Evolutionary conservation across 2,888 invertebrate species (phyloP).

Genomic region (Orthosia gothica): DNA sequence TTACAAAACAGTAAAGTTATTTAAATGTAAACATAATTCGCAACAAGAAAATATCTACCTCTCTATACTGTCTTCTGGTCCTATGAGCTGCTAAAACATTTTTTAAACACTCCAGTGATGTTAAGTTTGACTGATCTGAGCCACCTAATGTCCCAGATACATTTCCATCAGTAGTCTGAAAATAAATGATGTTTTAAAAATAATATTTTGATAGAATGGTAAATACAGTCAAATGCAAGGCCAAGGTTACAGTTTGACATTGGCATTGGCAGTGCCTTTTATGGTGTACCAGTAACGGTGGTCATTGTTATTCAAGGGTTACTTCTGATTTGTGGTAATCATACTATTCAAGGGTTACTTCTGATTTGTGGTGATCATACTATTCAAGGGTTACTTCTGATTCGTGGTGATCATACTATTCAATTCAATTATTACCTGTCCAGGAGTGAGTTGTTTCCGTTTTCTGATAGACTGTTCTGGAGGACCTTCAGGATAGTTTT

Average conservation of each 20-base stretch:
- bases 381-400: background rate
- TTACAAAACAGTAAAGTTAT: constrained; percentile 23
- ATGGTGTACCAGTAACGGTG: background rate
- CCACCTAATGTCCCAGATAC: constrained; percentile 85
- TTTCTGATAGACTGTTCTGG: constrained; percentile 92
- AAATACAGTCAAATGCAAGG: background rate
- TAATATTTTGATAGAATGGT: background rate
- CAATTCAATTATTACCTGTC: constrained; percentile 51
- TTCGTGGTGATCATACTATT: background rate
- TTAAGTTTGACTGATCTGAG: constrained; percentile 81
- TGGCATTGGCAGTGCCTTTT: background rate
- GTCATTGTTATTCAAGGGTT: background rate
- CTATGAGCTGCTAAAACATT: constrained; percentile 94
- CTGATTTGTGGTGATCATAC: too few relatives aligned
- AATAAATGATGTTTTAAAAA: constrained; percentile 19
- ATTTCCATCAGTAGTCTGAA: constrained; percentile 83
- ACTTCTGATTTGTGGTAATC: background rate
- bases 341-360: background rate
- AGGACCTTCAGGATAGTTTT: constrained; percentile 94
- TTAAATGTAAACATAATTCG: constrained; percentile 27
- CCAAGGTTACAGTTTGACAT: background rate
- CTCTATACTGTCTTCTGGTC: constrained; percentile 93
- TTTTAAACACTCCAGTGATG: constrained; percentile 93
- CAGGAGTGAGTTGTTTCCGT: constrained; percentile 82
- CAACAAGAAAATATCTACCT: constrained; percentile 84